Base-by-base conservation (phyloP, 2,888 invertebrate genomes). In the Hydrotaea cyrtoneurina region DNA sequence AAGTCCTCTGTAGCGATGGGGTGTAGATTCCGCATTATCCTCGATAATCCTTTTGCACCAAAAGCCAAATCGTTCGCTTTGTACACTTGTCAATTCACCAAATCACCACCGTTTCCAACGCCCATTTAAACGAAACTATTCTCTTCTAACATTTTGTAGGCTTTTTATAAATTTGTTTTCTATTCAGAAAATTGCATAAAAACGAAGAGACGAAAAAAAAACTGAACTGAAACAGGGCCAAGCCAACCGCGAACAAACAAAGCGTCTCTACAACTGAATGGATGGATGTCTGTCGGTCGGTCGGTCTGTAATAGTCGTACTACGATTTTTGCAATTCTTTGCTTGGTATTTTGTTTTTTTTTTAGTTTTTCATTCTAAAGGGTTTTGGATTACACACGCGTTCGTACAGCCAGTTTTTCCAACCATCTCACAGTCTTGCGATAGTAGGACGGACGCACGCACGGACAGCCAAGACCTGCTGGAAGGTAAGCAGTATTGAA, bases 311-410 rank as follows among this genome's bases (percentile, higher is more conserved):
- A 10, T 13, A 1, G 62, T 15, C 31, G 36, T 46, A 69, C 46
- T 69, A 69, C 46, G 69, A 69, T 69, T 69, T 43, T 69, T 69
- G 69, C 69, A 69, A 69, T 69, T 69, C 69, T 69, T 69, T 69
- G 46, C 69, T 69, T 69, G 36, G 31, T 36, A n/a, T 74, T 83
- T 50, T 57, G 75, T 75, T 72, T 55, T 10, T 31, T 15, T 43
- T 3, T 43, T 7, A n/a, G 75, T 64, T 59, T 55, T 74, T 46
- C 66, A 74, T 73, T 43, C 84, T 50, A 23, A 81, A 85, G 39
- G 90, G 91, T 91, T 88, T 90, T 87, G 66, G 86, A 88, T 91
- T 90, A 88, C 90, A 89, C 46, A 59, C 21, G 71, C 71, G 59
- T 26, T 39, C 36, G 23, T 39, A 0, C 19, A 8, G 43, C 11